Base-by-base conservation (phyloP, 2,888 invertebrate species). In the Psylliodes chrysocephalus region DNA sequence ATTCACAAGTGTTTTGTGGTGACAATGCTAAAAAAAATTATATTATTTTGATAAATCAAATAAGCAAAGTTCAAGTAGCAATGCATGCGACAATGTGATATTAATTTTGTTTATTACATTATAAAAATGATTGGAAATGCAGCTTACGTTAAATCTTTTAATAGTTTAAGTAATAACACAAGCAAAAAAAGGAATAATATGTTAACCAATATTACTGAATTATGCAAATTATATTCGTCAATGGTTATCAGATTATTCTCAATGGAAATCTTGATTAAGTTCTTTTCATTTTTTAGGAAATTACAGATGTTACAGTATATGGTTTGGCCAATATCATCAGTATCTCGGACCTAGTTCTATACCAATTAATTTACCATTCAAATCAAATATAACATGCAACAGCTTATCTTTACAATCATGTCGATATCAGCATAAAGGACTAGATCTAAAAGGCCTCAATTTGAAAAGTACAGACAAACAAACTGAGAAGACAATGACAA, bases 221-320 rank as follows among this genome's bases (percentile, higher is more conserved):
- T 22, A 4, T 22, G 22, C 22, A 22, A 4, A 22, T 22, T 6
- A 22, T 22, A n/a, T 22, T 6, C 6, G 6, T 22, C 2, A 22
- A 22, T 22, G 22, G 22, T 22, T 22, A 22, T 22, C 2, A 22
- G 6, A 6, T 22, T 22, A 22, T 22, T 22, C 22, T 22, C 6
- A 22, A 22, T 22, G 22, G 2, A 22, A 4, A 22, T 22, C n/a
- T n/a, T n/a, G n/a, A 22, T 22, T n/a, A 22, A 22, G 3, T 22
- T 22, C 2, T 4, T 22, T 30, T 35, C 14, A 7, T 42, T 17
- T 55, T 55, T 44, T 46, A 55, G 55, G 33, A 40, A 55, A 33
- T 19, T 46, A 17, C 19, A 46, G 19, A 18, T 44, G 10, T 18
- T 55, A 33, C 14, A 54, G 18, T 42, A 18, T 3, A 25, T 22